Evolutionary conservation across 2,888 invertebrate species (phyloP).

Genomic region (Scrobipalpa atriplicella): DNA sequence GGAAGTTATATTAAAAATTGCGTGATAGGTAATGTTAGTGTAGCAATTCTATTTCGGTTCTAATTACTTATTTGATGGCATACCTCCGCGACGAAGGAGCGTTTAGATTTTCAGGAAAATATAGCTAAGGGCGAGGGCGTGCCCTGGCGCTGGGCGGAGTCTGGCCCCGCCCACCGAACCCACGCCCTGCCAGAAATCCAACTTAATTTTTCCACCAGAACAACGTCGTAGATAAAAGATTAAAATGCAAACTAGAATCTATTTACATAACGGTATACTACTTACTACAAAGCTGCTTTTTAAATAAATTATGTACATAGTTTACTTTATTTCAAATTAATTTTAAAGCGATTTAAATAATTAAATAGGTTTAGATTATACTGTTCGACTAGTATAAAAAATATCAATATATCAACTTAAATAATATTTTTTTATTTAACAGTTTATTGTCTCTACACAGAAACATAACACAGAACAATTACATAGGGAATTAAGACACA

Average conservation of each 20-base stretch:
- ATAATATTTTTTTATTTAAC: too few relatives aligned
- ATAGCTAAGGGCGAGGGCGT: slow-evolving; percentile 79
- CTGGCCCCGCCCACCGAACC: slow-evolving; percentile 70
- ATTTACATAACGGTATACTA: not conserved
- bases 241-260: slow-evolving; percentile 34
- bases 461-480: too few relatives aligned
- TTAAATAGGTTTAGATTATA: not conserved
- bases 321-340: not conserved
- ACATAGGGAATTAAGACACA: too few relatives aligned
- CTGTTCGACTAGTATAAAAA: too few relatives aligned
- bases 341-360: not conserved
- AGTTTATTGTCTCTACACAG: too few relatives aligned
- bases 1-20: not conserved
- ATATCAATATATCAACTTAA: too few relatives aligned
- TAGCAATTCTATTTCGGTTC: slow-evolving; percentile 28
- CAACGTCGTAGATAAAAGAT: slow-evolving; percentile 13
- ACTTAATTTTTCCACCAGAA: slow-evolving; percentile 51
- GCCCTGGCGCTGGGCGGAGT: slow-evolving; percentile 73
- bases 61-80: slow-evolving; percentile 42
- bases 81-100: slow-evolving; percentile 58
- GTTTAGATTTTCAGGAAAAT: slow-evolving; percentile 69
- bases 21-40: slow-evolving; percentile 1
- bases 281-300: not conserved
- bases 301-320: not conserved
- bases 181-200: slow-evolving; percentile 73